Evolutionary conservation across 1,140 invertebrate species (phyloP).

Genomic region (Eurosta solidaginis): DNA sequence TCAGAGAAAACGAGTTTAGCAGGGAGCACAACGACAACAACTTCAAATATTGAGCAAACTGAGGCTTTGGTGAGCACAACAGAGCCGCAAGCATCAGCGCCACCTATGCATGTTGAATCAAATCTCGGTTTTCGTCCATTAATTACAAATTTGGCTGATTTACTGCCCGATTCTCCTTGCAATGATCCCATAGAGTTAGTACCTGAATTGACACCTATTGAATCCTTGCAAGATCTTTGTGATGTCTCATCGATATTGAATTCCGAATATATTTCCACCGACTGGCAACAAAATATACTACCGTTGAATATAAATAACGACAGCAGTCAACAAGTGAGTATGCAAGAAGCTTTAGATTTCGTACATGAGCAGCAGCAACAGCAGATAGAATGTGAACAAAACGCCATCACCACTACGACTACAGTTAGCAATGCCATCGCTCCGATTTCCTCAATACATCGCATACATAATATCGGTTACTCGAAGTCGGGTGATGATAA

Average conservation of each 20-base stretch:
- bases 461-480: conserved; percentile 35
- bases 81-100: not conserved
- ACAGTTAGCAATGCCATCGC: not conserved
- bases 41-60: not conserved
- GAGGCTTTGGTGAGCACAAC: too few species aligned
- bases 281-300: not conserved
- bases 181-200: conserved; percentile 34
- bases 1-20: not conserved
- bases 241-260: conserved; percentile 33
- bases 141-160: conserved; percentile 32
- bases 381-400: too few species aligned
- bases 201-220: conserved; percentile 22
- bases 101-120: not conserved
- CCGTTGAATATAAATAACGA: conserved; percentile 3
- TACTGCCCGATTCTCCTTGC: conserved; percentile 33
- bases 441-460: not conserved
- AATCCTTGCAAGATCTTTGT: conserved; percentile 32
- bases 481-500: not conserved
- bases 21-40: not conserved
- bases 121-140: conserved; percentile 27
- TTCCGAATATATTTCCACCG: conserved; percentile 20
- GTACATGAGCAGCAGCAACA: conserved; percentile 29
- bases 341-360: conserved; percentile 36
- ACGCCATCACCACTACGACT: not conserved
- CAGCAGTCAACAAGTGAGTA: conserved; percentile 18